Base-by-base conservation (phyloP, 2,113 vertebrate genomes). In the Cinclus mexicanus region DNA sequence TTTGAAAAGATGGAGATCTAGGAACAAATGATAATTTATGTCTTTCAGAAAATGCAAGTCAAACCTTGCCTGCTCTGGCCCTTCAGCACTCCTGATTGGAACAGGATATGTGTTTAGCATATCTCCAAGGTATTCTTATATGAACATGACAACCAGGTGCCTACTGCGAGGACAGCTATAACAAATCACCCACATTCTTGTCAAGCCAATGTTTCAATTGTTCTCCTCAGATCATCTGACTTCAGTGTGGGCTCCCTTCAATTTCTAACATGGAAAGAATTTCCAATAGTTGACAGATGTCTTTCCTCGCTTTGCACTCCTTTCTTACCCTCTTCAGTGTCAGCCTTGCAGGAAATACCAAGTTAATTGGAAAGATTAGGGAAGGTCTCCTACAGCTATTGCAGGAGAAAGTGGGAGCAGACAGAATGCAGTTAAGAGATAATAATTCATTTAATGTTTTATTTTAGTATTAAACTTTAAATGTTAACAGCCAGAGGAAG, bases 361-460 rank as follows among this genome's bases (percentile, higher is more conserved):
- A 94, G 91, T 93, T 97, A 97, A 98, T 98, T 97, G 95, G 81
- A 95, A 92, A 97, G 97, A 98, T 98, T 98, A 97, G 91, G 89
- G 92, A 97, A 96, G 83, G 96, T 94, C 93, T 98, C 96, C 94
- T 89, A 71, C 92, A 97, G 97, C 90, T 97, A 97, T 97, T 50
- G 28, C 72, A 93, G 86, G 67, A 93, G 72, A 96, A 95, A 94
- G 93, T 65, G 85, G 78, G 76, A 94, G 81, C 81, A 84, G 76
- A 41, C n/a, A 94, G 77, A 90, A 87, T 11, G 44, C 65, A 89
- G 70, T 68, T 70, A 80, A 83, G 47, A 42, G 39, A 88, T 33
- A 87, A 74, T 61, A 85, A 90, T 81, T 78, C 16, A 52, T 68
- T 75, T 33, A 64, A 53, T 12, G 19, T 75, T 90, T 94, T 90